These are phyloP conservation scores for Carapus acus DNA, from an alignment of 2,797 vertebrate genomes.

Conservation along the genomic window DNA sequence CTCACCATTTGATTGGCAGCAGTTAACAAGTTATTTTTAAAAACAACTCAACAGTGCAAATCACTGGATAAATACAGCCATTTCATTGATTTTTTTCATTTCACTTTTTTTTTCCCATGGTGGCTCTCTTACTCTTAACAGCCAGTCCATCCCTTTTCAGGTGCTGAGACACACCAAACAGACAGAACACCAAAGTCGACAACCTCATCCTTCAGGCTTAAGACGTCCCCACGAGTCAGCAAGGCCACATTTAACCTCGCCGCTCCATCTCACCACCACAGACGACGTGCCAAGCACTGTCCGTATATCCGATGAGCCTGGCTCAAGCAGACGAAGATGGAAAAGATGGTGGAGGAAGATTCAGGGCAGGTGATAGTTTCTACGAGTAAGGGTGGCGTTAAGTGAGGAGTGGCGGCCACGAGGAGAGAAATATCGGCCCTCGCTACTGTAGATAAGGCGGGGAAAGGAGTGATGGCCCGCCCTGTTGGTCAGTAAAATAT, in stretches of 20 bases:
- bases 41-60: no score
- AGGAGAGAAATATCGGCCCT: conserved; percentile 50
- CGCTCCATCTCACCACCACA: conserved; percentile 48
- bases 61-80: no score
- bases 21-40: no score
- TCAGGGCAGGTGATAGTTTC: conserved; percentile 27
- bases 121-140: conserved; percentile 20
- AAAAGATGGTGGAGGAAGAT: conserved; percentile 26
- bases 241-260: conserved; percentile 50
- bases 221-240: conserved; percentile 18
- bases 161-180: conserved; percentile 10
- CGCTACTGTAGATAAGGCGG: conserved; percentile 40
- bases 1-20: no score
- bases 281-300: conserved; percentile 36
- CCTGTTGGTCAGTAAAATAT: conserved; percentile 60
- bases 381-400: conserved; percentile 39
- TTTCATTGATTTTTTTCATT: no score
- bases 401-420: conserved; percentile 17
- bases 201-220: conserved; percentile 21
- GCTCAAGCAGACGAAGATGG: conserved; percentile 40
- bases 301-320: conserved; percentile 51
- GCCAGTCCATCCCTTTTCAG: conserved; percentile 1
- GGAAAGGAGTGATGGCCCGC: conserved; percentile 38
- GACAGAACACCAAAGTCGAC: conserved; percentile 2
- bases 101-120: no score